Percentiles rank a stretch among this genome's conserved stretches.
Evolutionary conservation across 2,113 vertebrate species (phyloP).

Genomic region (Larimichthys crocea): DNA sequence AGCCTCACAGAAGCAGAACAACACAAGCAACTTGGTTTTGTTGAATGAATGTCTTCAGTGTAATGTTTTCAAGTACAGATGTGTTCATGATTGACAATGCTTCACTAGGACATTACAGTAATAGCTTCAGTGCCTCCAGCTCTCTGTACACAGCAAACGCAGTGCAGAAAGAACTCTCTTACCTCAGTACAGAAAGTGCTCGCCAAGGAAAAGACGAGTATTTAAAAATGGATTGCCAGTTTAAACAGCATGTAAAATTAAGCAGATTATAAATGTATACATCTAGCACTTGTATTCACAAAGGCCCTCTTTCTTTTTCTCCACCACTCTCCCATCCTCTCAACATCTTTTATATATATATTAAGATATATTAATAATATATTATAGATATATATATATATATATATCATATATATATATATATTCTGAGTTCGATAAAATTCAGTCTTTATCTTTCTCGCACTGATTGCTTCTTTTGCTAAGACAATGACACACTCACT

Average conservation of each 20-base stretch:
- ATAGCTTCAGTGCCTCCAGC: constrained; percentile 23
- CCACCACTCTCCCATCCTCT: constrained; percentile 10
- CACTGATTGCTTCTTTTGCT: constrained; percentile 63
- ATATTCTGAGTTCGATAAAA: constrained; percentile 40
- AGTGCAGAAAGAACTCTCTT: constrained; percentile 32
- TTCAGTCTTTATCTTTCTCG: constrained; percentile 65
- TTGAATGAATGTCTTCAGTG: background rate
- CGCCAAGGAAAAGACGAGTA: constrained; percentile 39
- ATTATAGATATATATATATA: background rate
- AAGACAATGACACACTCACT: constrained; percentile 66
- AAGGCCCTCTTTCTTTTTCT: constrained; percentile 33
- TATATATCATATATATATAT: too few species aligned
- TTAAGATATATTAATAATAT: too few species aligned
- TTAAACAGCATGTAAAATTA: constrained; percentile 68
- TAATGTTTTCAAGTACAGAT: constrained; percentile 23
- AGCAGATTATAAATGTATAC: constrained; percentile 59
- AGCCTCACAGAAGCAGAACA: background rate
- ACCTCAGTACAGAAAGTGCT: constrained; percentile 15
- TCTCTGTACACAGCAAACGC: constrained; percentile 21
- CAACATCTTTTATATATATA: background rate
- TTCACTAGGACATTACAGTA: constrained; percentile 27
- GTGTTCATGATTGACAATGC: constrained; percentile 29
- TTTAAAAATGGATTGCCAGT: constrained; percentile 63
- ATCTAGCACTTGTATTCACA: constrained; percentile 47
- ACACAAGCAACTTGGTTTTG: background rate